Conservation (phyloP, 2,113 vertebrate genomes). For the Gnathonemus echidnorhynchus region DNA sequence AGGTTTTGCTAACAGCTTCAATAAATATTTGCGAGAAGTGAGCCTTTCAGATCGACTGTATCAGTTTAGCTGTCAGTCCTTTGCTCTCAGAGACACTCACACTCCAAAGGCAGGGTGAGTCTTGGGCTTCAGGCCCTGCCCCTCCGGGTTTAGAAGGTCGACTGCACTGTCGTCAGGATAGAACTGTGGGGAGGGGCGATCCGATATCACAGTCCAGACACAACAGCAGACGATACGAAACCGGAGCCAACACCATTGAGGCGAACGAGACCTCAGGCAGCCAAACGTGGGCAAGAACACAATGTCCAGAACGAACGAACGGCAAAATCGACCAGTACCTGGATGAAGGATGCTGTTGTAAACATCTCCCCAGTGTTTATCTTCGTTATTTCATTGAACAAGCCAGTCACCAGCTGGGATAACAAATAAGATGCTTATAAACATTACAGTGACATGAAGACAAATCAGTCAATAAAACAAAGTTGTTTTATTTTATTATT, state of each 20-base stretch:
- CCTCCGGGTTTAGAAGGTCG: slow-evolving; percentile 57
- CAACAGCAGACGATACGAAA: neutral
- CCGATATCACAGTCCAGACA: neutral
- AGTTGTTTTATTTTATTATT: neutral
- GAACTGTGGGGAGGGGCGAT: slow-evolving; percentile 54
- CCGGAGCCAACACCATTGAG: neutral
- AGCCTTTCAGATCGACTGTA: neutral
- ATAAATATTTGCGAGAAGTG: neutral
- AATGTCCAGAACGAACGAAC: neutral
- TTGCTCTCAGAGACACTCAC: slow-evolving; percentile 45
- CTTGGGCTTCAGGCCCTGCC: slow-evolving; percentile 49
- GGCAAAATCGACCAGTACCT: slow-evolving; percentile 46
- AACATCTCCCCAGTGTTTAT: slow-evolving; percentile 32
- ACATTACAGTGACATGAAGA: neutral
- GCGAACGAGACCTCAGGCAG: neutral
- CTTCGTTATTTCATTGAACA: slow-evolving; percentile 47
- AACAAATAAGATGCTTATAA: neutral
- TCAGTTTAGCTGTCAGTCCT: neutral
- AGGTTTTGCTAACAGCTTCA: neutral
- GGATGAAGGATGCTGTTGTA: slow-evolving; percentile 58
- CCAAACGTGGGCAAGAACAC: neutral
- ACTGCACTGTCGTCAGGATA: slow-evolving; percentile 45
- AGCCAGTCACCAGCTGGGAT: slow-evolving; percentile 47
- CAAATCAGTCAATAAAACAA: neutral
- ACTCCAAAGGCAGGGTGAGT: slow-evolving; percentile 61